phyloP scores from a whole-genome alignment of 2,888 invertebrate genomes.

The Andrena fulva region DNA sequence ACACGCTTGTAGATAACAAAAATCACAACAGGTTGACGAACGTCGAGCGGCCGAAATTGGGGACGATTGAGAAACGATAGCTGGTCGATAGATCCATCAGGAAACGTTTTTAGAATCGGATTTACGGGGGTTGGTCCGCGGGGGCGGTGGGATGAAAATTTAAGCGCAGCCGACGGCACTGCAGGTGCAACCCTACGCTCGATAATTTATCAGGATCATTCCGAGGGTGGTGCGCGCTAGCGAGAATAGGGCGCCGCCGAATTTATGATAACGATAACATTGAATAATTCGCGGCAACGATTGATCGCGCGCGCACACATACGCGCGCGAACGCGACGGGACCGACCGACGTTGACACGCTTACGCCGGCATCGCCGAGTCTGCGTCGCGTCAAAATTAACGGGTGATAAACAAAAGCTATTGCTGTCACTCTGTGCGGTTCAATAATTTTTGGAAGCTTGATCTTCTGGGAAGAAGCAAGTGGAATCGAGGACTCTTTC shows the following conservation, averaged over 20 bases:
- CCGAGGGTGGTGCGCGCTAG: conserved; percentile 54
- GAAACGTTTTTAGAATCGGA: conserved; percentile 58
- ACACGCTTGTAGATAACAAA: conserved; percentile 49
- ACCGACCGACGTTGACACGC: conserved; percentile 34
- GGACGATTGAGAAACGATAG: conserved; percentile 44
- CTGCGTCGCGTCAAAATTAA: conserved; percentile 42
- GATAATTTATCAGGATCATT: conserved; percentile 76
- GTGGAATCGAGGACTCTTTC: neutral
- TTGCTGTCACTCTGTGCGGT: neutral
- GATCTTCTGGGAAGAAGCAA: neutral
- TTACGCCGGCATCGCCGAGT: conserved; percentile 15
- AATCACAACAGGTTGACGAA: conserved; percentile 62
- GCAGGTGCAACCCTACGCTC: conserved; percentile 49
- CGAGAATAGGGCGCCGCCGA: conserved; percentile 66
- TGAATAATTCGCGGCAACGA: conserved; percentile 72
- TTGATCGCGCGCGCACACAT: conserved; percentile 60
- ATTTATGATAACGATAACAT: conserved; percentile 75
- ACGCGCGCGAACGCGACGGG: conserved; percentile 31
- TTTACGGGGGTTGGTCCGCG: conserved; percentile 29
- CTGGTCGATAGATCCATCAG: conserved; percentile 55
- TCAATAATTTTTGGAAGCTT: neutral
- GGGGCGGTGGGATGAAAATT: conserved; percentile 58
- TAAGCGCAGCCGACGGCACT: conserved; percentile 59
- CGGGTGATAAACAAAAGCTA: conserved; percentile 46
- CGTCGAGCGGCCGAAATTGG: conserved; percentile 46